Evolutionary conservation across 2,888 invertebrate species (phyloP).

Genomic region (Latheticus oryzae): DNA sequence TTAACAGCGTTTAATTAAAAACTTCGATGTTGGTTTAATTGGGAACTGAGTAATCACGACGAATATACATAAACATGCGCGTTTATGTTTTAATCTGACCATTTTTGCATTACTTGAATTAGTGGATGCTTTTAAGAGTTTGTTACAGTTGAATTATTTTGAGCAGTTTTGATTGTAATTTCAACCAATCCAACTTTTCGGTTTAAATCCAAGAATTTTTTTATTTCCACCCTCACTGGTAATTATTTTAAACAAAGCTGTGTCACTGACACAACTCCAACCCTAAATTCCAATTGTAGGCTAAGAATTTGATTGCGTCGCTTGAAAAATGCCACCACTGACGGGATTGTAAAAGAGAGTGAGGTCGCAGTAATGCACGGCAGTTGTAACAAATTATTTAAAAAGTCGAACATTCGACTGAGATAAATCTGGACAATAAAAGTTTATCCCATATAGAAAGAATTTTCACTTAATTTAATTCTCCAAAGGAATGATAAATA

Average conservation of each 20-base stretch:
- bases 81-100: too few species aligned
- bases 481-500: too few species aligned
- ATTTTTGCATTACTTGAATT: too few species aligned
- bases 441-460: slow-evolving; percentile 39
- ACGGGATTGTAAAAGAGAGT: slow-evolving; percentile 38
- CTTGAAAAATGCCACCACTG: slow-evolving; percentile 36
- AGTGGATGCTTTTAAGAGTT: too few species aligned
- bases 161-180: too few species aligned
- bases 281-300: slow-evolving; percentile 22
- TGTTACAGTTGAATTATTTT: too few species aligned
- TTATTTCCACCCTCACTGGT: neutral
- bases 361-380: slow-evolving; percentile 37
- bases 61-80: too few species aligned
- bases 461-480: slow-evolving; percentile 40
- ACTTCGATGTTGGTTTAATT: too few species aligned
- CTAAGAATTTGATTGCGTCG: slow-evolving; percentile 34
- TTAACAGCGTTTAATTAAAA: slow-evolving; percentile 31
- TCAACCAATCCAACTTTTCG: too few species aligned
- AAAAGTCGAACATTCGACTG: slow-evolving; percentile 38
- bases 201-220: too few species aligned
- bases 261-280: slow-evolving; percentile 2
- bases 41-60: too few species aligned
- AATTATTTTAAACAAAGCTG: slow-evolving; percentile 12
- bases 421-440: slow-evolving; percentile 35
- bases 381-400: slow-evolving; percentile 42